phyloP scores from a whole-genome alignment of 2,113 vertebrate genomes.

The Podarcis muralis region DNA sequence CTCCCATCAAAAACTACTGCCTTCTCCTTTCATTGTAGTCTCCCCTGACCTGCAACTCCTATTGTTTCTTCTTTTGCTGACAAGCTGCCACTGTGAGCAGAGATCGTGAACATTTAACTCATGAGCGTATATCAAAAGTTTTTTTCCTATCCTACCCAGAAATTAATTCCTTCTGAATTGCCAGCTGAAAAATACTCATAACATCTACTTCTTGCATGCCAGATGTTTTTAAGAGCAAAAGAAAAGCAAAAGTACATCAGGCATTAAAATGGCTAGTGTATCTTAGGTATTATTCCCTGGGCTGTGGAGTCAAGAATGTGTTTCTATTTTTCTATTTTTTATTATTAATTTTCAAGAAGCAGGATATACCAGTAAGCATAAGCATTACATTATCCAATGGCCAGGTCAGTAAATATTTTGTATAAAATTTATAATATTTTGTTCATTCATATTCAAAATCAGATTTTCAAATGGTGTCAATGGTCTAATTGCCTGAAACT shows the following conservation, averaged over 20 bases:
- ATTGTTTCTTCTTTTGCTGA: constrained; percentile 44
- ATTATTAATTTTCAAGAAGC: too few species aligned
- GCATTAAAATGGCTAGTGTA: neutral
- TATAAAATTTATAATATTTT: too few species aligned
- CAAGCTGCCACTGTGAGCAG: neutral
- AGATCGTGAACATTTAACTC: neutral
- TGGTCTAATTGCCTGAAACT: too few species aligned
- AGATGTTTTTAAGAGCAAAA: constrained; percentile 13
- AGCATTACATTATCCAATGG: too few species aligned
- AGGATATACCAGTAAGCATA: too few species aligned
- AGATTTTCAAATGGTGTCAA: too few species aligned
- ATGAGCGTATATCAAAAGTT: neutral
- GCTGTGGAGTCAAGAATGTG: too few species aligned
- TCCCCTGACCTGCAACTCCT: constrained; percentile 26
- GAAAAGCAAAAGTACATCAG: constrained; percentile 8
- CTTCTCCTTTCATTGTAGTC: constrained; percentile 22
- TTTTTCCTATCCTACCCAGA: constrained; percentile 23
- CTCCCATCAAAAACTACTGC: constrained; percentile 29
- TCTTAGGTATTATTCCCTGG: neutral
- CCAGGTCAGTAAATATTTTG: too few species aligned
- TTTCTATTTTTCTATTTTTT: too few species aligned
- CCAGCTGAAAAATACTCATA: neutral
- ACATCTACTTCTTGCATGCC: constrained; percentile 11
- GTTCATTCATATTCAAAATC: too few species aligned
- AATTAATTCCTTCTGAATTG: constrained; percentile 32